These are phyloP conservation scores for Dyspetes luteomarginatus DNA, from an alignment of 2,888 invertebrate species.

Conservation along the genomic window DNA sequence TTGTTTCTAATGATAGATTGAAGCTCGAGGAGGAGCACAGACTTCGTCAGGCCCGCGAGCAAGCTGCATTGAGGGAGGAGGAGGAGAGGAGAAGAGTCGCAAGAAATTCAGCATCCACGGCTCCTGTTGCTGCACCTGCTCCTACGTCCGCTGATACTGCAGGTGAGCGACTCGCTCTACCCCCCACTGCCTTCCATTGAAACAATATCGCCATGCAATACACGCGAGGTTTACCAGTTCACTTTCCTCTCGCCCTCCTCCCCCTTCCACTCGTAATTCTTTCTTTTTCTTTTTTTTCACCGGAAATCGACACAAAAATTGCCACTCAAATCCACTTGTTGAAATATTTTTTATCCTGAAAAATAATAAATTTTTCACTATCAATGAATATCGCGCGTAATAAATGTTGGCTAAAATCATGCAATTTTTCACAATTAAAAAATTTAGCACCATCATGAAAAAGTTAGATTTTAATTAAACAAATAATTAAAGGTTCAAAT, in stretches of 20 bases:
- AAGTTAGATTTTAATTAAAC: too few species aligned
- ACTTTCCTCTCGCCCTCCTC: constrained; percentile 13
- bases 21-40: constrained; percentile 90
- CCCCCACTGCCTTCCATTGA: constrained; percentile 83
- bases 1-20: constrained; percentile 82
- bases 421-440: too few species aligned
- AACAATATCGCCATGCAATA: constrained; percentile 72
- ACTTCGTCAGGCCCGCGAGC: constrained; percentile 86
- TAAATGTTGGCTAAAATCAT: too few species aligned
- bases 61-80: constrained; percentile 85
- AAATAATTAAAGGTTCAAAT: too few species aligned
- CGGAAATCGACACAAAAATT: too few species aligned
- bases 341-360: too few species aligned
- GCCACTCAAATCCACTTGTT: too few species aligned
- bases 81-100: constrained; percentile 84
- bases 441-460: too few species aligned
- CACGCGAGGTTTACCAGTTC: constrained; percentile 66
- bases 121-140: constrained; percentile 80
- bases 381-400: too few species aligned
- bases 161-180: constrained; percentile 83
- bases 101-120: constrained; percentile 79
- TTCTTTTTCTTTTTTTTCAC: too few species aligned
- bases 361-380: too few species aligned
- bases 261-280: constrained; percentile 13
- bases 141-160: constrained; percentile 82